Conservation (phyloP, 2,113 vertebrate genomes). For the Elgaria multicarinata region DNA sequence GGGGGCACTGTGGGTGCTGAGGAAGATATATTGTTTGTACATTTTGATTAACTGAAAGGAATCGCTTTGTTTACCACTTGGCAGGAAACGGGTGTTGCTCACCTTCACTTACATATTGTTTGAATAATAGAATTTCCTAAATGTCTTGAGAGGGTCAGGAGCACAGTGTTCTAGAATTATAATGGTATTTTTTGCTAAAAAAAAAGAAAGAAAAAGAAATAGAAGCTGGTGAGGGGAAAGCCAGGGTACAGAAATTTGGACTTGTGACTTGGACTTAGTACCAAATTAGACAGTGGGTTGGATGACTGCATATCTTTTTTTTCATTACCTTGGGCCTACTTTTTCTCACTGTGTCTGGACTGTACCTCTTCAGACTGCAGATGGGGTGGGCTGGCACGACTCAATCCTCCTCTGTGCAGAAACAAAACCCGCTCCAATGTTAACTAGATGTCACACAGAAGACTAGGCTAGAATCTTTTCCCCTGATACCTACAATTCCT, state of each 20-base stretch:
- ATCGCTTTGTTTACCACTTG: neutral
- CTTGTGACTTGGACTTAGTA: neutral
- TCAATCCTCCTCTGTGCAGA: neutral
- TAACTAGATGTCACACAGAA: neutral
- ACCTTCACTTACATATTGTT: neutral
- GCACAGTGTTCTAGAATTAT: neutral
- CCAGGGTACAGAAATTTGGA: neutral
- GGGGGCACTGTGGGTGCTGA: neutral
- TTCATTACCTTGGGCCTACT: neutral
- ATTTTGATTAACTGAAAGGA: neutral
- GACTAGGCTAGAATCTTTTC: neutral
- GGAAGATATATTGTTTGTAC: neutral
- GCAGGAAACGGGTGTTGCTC: neutral
- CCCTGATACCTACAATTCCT: neutral
- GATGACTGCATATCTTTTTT: neutral
- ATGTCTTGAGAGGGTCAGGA: neutral
- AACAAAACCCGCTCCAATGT: neutral
- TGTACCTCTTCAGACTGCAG: neutral
- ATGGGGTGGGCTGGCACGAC: no score
- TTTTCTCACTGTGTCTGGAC: neutral
- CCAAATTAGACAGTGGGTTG: neutral
- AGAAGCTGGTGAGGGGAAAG: neutral
- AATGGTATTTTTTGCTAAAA: neutral
- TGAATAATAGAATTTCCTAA: neutral
- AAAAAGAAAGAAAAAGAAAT: no score